A percentile compares a stretch with the other conserved stretches of the same genome.
phyloP scores from a whole-genome alignment of 2,113 vertebrate genomes.

The Erythrocercus mccallii region DNA sequence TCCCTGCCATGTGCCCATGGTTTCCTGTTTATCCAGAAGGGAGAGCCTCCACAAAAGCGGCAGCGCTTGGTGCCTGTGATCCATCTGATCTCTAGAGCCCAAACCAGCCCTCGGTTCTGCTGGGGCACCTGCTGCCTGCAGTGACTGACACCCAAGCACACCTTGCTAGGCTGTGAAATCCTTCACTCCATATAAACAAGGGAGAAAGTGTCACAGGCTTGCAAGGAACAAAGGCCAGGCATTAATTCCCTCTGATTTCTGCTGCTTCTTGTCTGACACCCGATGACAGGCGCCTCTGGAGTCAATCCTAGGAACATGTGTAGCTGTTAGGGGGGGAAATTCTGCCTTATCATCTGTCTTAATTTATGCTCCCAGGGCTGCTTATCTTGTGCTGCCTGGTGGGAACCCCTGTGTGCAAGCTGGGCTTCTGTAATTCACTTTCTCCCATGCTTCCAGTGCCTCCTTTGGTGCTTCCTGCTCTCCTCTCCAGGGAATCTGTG shows the following conservation, averaged over 20 bases:
- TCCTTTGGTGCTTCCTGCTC: not conserved
- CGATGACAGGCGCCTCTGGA: not conserved
- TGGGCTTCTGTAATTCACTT: not conserved
- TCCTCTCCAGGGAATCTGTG: not conserved
- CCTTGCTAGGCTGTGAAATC: not conserved
- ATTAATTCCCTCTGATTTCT: not conserved
- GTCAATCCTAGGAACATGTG: not conserved
- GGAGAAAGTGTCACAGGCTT: not conserved
- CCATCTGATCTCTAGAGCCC: not conserved
- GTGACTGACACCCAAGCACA: not conserved
- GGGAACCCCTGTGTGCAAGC: not conserved
- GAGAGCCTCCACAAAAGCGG: not conserved
- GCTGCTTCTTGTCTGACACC: not conserved
- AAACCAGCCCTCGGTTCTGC: not conserved
- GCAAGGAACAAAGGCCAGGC: not conserved
- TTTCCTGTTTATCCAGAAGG: constrained; percentile 26
- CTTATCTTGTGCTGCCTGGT: not conserved
- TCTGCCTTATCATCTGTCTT: not conserved
- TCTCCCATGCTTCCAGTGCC: not conserved
- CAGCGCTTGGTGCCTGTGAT: not conserved
- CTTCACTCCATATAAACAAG: not conserved
- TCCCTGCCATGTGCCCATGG: not conserved
- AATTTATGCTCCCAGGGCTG: not conserved
- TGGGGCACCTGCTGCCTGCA: not conserved
- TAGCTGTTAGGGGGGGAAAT: not conserved